phyloP scores from a whole-genome alignment of 2,888 invertebrate species.

The Branchellion lobata region DNA sequence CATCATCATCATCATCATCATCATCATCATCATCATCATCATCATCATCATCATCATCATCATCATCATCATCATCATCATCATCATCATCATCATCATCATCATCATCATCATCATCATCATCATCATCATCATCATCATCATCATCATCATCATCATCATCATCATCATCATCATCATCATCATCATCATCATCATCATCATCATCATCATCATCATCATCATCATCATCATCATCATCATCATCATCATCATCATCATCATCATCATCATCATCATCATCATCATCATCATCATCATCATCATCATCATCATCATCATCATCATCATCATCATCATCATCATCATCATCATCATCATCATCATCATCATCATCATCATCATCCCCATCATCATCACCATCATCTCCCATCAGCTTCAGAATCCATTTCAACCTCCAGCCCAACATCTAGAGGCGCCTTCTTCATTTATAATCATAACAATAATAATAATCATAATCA shows the following conservation, averaged over 20 bases:
- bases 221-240: slow-evolving; percentile 40
- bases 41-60: slow-evolving; percentile 28
- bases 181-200: slow-evolving; percentile 32
- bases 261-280: slow-evolving; percentile 11
- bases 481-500: too few species aligned
- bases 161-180: slow-evolving; percentile 23
- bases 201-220: slow-evolving; percentile 36
- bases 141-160: too few species aligned
- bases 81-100: too few species aligned
- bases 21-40: slow-evolving; percentile 30
- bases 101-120: too few species aligned
- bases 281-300: neutral
- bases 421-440: too few species aligned
- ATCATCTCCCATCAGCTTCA: too few species aligned
- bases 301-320: slow-evolving; percentile 44
- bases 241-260: slow-evolving; percentile 31
- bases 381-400: too few species aligned
- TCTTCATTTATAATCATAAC: too few species aligned
- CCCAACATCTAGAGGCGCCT: too few species aligned
- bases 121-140: too few species aligned
- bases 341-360: slow-evolving; percentile 28
- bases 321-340: slow-evolving; percentile 30
- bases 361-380: slow-evolving; percentile 31
- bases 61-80: slow-evolving; percentile 27
- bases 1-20: slow-evolving; percentile 44